Evolutionary conservation across 1,140 invertebrate genomes (phyloP).

Genomic region (Trissolcus basalis): DNA sequence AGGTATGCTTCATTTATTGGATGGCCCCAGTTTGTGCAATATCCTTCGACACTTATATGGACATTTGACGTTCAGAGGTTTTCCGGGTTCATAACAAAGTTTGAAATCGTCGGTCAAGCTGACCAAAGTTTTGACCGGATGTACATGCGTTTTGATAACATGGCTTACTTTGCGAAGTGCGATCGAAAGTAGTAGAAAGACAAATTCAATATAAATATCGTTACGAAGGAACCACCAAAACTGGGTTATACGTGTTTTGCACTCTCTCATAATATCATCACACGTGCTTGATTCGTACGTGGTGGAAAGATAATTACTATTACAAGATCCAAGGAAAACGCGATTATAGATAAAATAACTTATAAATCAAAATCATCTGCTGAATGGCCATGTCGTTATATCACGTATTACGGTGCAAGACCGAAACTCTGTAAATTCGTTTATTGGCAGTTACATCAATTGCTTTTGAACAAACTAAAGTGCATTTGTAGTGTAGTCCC

Average conservation of each 20-base stretch:
- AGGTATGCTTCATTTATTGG: conserved; percentile 3
- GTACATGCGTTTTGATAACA: conserved; percentile 1
- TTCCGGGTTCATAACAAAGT: conserved; percentile 14
- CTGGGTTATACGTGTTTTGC: conserved; percentile 38
- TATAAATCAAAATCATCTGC: conserved; percentile 36
- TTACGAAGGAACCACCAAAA: conserved; percentile 24
- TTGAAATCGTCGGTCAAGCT: conserved; percentile 14
- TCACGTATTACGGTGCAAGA: conserved; percentile 26
- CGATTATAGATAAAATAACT: conserved; percentile 57
- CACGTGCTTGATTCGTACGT: conserved; percentile 33
- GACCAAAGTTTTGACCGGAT: conserved; percentile 23
- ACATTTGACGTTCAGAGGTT: neutral
- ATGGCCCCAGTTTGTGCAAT: conserved; percentile 1
- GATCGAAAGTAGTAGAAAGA: conserved; percentile 28
- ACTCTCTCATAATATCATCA: conserved; percentile 24
- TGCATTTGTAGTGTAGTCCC: neutral
- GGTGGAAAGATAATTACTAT: conserved; percentile 19
- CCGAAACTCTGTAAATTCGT: conserved; percentile 9
- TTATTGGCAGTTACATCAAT: conserved; percentile 1
- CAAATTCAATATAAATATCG: conserved; percentile 41
- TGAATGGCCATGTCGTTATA: conserved; percentile 17
- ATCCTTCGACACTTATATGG: conserved; percentile 12
- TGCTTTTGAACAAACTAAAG: conserved; percentile 3
- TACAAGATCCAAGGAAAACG: conserved; percentile 36
- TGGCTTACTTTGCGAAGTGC: conserved; percentile 26